Evolutionary conservation across 2,888 invertebrate species (phyloP).

Genomic region (Thysanoteuthis rhombus): DNA sequence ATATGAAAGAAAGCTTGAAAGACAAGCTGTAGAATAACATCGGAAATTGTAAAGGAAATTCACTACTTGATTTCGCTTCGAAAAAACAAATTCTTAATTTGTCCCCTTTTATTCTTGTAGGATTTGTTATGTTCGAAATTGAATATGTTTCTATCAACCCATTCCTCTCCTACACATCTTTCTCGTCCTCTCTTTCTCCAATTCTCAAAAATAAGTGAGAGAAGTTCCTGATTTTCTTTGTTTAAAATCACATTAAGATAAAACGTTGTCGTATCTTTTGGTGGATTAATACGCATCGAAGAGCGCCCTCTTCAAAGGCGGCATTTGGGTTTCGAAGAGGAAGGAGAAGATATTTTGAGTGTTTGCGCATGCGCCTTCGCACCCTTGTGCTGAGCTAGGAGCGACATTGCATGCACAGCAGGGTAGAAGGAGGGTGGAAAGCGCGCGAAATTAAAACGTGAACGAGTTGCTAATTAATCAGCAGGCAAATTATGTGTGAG

Average conservation of each 20-base stretch:
- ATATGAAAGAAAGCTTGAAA: background rate
- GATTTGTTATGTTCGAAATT: background rate
- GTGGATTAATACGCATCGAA: background rate
- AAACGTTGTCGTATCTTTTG: background rate
- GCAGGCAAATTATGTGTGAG: too few species aligned
- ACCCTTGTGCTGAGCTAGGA: too few species aligned
- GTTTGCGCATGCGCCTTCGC: background rate
- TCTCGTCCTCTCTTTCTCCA: background rate
- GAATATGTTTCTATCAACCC: background rate
- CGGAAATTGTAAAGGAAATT: background rate
- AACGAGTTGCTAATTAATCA: too few species aligned
- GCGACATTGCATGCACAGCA: too few species aligned
- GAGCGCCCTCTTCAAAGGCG: background rate
- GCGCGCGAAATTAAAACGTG: too few species aligned
- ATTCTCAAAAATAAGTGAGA: background rate
- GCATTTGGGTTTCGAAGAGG: background rate
- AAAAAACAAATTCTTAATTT: background rate
- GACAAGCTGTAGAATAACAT: too few species aligned
- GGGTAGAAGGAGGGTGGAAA: too few species aligned
- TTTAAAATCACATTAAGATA: background rate
- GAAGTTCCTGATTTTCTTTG: background rate
- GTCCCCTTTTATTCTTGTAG: background rate
- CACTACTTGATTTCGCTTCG: background rate
- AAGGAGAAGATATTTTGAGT: background rate
- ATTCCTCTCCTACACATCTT: background rate